Percentiles rank a stretch among this genome's conserved stretches.
These are phyloP conservation scores for Pristis pectinata DNA, from an alignment of 2,797 vertebrate genomes.

Conservation along the genomic window DNA sequence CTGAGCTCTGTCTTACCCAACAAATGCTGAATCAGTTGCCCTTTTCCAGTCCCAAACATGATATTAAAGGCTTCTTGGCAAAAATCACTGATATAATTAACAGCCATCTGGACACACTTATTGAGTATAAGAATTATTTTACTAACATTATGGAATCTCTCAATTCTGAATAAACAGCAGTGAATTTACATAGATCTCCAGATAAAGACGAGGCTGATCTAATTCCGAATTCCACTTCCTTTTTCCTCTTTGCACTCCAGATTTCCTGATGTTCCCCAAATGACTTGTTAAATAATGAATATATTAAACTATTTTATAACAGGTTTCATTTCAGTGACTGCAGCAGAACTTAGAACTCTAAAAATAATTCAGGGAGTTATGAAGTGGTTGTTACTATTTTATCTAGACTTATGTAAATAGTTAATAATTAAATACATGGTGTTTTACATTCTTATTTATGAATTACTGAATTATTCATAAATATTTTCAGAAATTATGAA, in stretches of 20 bases:
- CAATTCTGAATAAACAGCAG: background rate
- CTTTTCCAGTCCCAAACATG: constrained; percentile 5
- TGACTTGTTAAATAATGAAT: background rate
- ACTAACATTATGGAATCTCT: background rate
- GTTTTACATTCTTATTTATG: background rate
- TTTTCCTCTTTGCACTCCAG: background rate
- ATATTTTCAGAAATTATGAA: background rate
- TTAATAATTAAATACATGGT: background rate
- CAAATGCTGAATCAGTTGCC: constrained; percentile 15
- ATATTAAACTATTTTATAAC: background rate
- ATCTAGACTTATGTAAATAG: background rate
- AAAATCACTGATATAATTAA: background rate
- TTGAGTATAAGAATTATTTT: background rate
- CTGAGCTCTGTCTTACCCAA: background rate
- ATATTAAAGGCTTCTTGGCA: constrained; percentile 8
- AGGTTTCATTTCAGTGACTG: background rate
- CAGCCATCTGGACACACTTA: constrained; percentile 33
- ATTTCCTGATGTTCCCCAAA: background rate
- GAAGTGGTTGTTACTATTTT: background rate
- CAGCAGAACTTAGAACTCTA: background rate
- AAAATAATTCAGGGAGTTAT: background rate
- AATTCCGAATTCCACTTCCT: background rate
- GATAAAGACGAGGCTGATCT: background rate
- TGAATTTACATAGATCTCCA: background rate
- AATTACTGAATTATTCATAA: background rate